A percentile compares a stretch with the other conserved stretches of the same genome.
phyloP scores from a whole-genome alignment of 1,140 invertebrate genomes.

The Aphis craccivora region DNA sequence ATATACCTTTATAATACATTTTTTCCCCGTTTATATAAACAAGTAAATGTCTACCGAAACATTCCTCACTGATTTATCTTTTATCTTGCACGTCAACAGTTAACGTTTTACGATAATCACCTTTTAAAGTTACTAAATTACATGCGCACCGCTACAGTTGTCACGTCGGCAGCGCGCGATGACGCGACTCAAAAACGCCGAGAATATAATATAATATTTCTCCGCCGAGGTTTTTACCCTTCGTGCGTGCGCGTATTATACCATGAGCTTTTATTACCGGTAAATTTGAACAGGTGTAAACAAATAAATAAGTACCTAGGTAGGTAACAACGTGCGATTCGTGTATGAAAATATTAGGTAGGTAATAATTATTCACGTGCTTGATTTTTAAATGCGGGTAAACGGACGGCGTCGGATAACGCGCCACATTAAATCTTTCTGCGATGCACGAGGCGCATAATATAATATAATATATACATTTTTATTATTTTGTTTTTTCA shows the following conservation, averaged over 20 bases:
- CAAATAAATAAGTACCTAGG: background rate
- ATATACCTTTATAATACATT: conserved; percentile 42
- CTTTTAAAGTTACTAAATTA: conserved; percentile 57
- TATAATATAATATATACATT: background rate
- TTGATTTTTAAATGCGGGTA: background rate
- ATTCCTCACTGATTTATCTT: conserved; percentile 56
- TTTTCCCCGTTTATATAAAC: conserved; percentile 33
- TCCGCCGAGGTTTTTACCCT: background rate
- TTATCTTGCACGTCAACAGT: conserved; percentile 56
- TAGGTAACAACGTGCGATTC: background rate
- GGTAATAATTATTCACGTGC: background rate
- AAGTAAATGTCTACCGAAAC: conserved; percentile 55
- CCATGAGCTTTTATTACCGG: background rate
- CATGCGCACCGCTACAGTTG: background rate
- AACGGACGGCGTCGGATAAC: background rate
- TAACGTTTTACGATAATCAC: conserved; percentile 54
- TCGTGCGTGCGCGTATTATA: background rate
- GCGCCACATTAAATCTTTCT: background rate
- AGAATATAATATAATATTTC: background rate
- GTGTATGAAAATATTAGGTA: background rate
- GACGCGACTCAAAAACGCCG: background rate
- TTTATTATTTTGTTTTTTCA: background rate
- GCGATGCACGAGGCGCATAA: background rate
- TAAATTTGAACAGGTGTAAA: background rate
- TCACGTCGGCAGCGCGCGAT: conserved; percentile 25